Evolutionary conservation across 2,888 invertebrate species (phyloP).

Genomic region (Pelosia muscerda): DNA sequence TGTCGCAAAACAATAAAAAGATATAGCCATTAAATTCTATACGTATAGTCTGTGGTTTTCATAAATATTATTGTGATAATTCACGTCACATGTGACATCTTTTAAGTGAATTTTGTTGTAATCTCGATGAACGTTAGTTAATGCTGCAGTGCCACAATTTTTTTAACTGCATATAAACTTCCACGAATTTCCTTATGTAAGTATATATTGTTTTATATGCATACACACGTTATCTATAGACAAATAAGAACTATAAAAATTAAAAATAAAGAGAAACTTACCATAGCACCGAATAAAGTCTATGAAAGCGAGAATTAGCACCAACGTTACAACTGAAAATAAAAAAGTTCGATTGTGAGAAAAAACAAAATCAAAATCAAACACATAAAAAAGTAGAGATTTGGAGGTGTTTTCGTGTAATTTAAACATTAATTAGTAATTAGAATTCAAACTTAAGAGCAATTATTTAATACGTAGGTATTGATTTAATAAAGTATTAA

Average conservation of each 20-base stretch:
- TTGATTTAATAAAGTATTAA: no score
- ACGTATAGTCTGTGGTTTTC: no score
- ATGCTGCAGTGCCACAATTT: no score
- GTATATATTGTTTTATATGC: no score
- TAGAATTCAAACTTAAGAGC: no score
- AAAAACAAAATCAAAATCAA: background rate
- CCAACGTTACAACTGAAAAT: slow-evolving; percentile 76
- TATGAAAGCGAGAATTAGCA: slow-evolving; percentile 72
- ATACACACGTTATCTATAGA: background rate
- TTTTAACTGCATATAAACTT: background rate
- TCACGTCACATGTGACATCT: no score
- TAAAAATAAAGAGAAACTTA: slow-evolving; percentile 59
- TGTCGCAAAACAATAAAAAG: no score
- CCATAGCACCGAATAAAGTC: slow-evolving; percentile 72
- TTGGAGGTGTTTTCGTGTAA: background rate
- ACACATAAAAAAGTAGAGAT: background rate
- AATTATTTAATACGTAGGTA: no score
- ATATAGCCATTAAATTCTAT: no score
- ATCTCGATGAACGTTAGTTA: no score
- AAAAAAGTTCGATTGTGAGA: slow-evolving; percentile 19
- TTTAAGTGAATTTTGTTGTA: no score
- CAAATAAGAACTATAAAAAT: slow-evolving; percentile 3
- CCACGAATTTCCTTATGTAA: background rate
- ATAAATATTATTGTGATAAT: no score
- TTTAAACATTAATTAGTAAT: background rate